Base-by-base conservation (phyloP, 2,888 invertebrate genomes). In the Lordiphosa fenestrarum region DNA sequence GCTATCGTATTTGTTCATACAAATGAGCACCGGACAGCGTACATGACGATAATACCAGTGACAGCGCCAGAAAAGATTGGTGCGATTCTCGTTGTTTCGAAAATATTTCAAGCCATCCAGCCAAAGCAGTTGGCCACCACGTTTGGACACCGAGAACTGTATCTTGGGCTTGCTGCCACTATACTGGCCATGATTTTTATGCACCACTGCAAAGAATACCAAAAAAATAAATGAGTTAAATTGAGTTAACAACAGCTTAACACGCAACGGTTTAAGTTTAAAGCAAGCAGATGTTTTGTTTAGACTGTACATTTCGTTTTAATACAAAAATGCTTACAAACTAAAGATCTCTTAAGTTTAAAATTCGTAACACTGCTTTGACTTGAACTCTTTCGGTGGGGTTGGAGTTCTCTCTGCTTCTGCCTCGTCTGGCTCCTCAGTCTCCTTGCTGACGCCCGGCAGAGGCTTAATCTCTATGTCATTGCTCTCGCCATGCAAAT, bases 71-170 rank as follows among this genome's bases (percentile, higher is more conserved):
- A 88, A 89, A 38, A 86, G 69, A 69, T 89, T 89, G 5, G 88
- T 88, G 6, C 89, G 86, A 71, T 89, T 89, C 66, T 88, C 89
- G 57, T 89, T 89, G 55, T 89, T 89, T 2, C 89, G 85, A 72
- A 89, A 89, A 69, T 87, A 89, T 64, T 89, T 89, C 7, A 89
- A 54, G 0, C 89, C 89, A 62, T 89, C 88, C 39, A 89, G 69
- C 83, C 88, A 89, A 3, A 89, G 72, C 6, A 89, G 64, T 58
- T 89, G 88, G 0, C 89, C 89, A 12, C 89, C 89, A 37, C 88
- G 85, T 61, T 89, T 88, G 2, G 89, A 89, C 6, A 83, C 59
- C 0, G 89, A 88, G 68, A 89, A 89, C 44, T 88, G 86, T 23
- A 89, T 87, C 63, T 86, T 86, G 3, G 88, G 88, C 64, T 85